phyloP scores from a whole-genome alignment of 2,888 invertebrate species.

The Trimorus sp. region DNA sequence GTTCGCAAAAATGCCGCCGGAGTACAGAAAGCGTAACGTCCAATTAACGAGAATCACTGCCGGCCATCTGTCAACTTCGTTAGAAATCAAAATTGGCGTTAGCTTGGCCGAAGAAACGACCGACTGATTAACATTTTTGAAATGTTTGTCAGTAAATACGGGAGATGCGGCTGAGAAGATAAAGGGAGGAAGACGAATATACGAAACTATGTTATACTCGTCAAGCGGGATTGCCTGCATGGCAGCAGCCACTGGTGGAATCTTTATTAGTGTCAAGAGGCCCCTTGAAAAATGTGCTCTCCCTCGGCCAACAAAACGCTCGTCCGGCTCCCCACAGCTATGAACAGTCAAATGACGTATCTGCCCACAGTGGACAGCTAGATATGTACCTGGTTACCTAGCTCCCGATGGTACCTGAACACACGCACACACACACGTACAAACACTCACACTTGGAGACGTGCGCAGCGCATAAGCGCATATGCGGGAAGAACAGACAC shows the following conservation, averaged over 20 bases:
- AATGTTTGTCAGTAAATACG: conserved; percentile 61
- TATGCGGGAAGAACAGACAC: neutral
- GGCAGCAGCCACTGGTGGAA: conserved; percentile 69
- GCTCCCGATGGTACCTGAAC: conserved; percentile 53
- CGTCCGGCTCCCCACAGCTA: conserved; percentile 61
- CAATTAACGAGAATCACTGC: conserved; percentile 30
- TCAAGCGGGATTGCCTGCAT: conserved; percentile 68
- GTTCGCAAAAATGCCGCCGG: too few relatives aligned
- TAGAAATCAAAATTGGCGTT: conserved; percentile 54
- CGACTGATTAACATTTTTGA: conserved; percentile 62
- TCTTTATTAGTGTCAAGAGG: conserved; percentile 76
- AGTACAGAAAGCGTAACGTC: conserved; percentile 15
- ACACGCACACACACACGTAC: neutral
- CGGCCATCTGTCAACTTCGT: conserved; percentile 38
- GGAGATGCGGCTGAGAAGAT: conserved; percentile 40
- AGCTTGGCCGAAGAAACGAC: conserved; percentile 20
- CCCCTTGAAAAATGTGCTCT: conserved; percentile 72
- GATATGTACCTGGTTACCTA: conserved; percentile 67
- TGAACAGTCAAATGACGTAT: conserved; percentile 71
- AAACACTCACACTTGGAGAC: neutral
- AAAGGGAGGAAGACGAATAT: conserved; percentile 58
- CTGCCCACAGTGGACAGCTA: conserved; percentile 65
- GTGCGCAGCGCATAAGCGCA: neutral
- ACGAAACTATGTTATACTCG: conserved; percentile 69
- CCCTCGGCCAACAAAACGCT: conserved; percentile 61